Conservation (phyloP, 1,140 invertebrate species). For the Forficula auricularia region DNA sequence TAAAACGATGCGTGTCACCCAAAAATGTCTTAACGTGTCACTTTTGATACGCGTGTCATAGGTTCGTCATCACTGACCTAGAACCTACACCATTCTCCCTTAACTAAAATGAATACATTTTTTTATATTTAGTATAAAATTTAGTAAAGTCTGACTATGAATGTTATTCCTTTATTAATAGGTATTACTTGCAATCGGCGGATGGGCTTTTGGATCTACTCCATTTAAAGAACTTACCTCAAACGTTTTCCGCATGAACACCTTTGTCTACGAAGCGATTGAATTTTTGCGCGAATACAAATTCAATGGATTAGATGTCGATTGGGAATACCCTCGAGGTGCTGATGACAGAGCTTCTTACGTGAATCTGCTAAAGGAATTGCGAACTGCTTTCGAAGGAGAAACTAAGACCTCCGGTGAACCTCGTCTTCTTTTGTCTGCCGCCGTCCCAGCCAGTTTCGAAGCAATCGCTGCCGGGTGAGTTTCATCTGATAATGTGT, state of each 20-base stretch:
- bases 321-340: constrained; percentile 91
- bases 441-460: constrained; percentile 80
- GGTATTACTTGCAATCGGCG: constrained; percentile 78
- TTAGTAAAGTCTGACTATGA: too few relatives aligned
- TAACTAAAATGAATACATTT: too few relatives aligned
- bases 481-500: constrained; percentile 9
- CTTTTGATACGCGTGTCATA: too few relatives aligned
- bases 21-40: too few relatives aligned
- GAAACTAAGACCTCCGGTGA: constrained; percentile 62
- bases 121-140: too few relatives aligned
- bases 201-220: constrained; percentile 83
- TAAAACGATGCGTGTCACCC: too few relatives aligned
- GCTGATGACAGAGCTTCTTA: constrained; percentile 68
- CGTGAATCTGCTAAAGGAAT: constrained; percentile 62
- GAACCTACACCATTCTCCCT: too few relatives aligned
- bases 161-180: constrained; percentile 17
- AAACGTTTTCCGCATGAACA: constrained; percentile 81
- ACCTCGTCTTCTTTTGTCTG: constrained; percentile 65
- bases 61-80: too few relatives aligned
- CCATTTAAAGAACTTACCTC: constrained; percentile 83
- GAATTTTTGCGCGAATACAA: constrained; percentile 79
- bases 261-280: constrained; percentile 85
- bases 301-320: constrained; percentile 90
- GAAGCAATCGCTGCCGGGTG: constrained; percentile 79
- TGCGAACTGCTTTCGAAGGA: constrained; percentile 75